Evolutionary conservation across 2,797 vertebrate genomes (phyloP).

Genomic region (Clarias laeviceps): DNA sequence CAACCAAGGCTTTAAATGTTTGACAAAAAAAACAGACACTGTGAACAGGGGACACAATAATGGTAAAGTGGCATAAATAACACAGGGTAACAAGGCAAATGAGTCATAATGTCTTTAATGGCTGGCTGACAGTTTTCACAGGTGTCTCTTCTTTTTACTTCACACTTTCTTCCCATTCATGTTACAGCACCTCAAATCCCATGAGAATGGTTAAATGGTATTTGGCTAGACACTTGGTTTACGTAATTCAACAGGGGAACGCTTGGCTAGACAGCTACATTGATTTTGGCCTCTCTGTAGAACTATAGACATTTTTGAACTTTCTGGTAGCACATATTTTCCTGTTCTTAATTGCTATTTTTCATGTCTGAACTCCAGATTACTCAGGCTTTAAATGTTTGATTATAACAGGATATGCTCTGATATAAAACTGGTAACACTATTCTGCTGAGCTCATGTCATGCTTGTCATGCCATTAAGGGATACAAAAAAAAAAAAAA

Average conservation of each 20-base stretch:
- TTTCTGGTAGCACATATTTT: slow-evolving; percentile 9
- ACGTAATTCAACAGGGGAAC: slow-evolving; percentile 30
- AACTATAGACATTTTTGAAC: background rate
- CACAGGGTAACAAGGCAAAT: slow-evolving; percentile 18
- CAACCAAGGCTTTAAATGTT: slow-evolving; percentile 13
- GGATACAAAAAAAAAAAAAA: too few species aligned
- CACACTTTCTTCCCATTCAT: slow-evolving; percentile 13
- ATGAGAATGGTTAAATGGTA: slow-evolving; percentile 25
- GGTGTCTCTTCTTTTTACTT: slow-evolving; percentile 18
- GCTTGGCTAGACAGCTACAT: slow-evolving; percentile 16
- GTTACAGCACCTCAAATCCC: slow-evolving; percentile 7
- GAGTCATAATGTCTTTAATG: slow-evolving; percentile 9
- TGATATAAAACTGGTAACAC: background rate
- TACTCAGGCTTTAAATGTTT: background rate
- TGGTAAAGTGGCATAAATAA: slow-evolving; percentile 11
- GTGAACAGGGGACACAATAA: background rate
- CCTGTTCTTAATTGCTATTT: slow-evolving; percentile 24
- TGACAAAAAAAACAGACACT: background rate
- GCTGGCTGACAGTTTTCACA: slow-evolving; percentile 15
- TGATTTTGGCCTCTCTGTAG: slow-evolving; percentile 26
- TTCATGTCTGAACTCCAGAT: background rate
- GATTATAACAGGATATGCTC: background rate
- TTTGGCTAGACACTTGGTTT: slow-evolving; percentile 14
- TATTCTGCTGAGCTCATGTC: background rate
- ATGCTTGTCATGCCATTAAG: background rate